Conservation (phyloP, 2,113 vertebrate species). For the Misgurnus mizolepis region DNA sequence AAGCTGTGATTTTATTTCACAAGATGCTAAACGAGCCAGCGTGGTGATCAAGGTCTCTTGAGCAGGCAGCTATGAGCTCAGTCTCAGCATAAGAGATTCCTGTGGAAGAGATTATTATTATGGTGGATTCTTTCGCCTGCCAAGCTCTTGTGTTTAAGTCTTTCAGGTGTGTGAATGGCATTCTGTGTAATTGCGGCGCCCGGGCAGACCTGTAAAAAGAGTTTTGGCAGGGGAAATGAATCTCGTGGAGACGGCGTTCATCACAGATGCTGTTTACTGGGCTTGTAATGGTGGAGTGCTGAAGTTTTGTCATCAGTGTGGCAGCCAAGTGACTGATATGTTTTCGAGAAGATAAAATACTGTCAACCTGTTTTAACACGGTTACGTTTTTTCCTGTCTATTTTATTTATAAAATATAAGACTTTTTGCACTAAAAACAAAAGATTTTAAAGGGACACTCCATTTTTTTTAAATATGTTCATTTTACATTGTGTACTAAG, state of each 20-base stretch:
- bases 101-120: slow-evolving; percentile 41
- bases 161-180: slow-evolving; percentile 49
- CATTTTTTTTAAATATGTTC: too few species aligned
- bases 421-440: not conserved
- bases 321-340: slow-evolving; percentile 27
- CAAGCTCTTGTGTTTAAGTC: slow-evolving; percentile 25
- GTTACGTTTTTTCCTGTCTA: not conserved
- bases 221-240: slow-evolving; percentile 30
- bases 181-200: slow-evolving; percentile 47
- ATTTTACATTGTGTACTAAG: too few species aligned
- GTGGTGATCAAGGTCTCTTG: slow-evolving; percentile 34
- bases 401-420: not conserved
- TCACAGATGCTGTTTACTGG: slow-evolving; percentile 38
- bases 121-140: slow-evolving; percentile 30
- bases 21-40: slow-evolving; percentile 7
- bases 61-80: slow-evolving; percentile 11
- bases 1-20: slow-evolving; percentile 23
- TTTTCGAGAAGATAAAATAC: slow-evolving; percentile 9
- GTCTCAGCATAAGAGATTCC: slow-evolving; percentile 23
- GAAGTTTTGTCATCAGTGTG: not conserved
- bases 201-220: slow-evolving; percentile 36
- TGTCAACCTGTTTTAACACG: slow-evolving; percentile 21
- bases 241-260: slow-evolving; percentile 34
- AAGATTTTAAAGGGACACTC: not conserved
- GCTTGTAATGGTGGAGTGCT: slow-evolving; percentile 29